Conservation (phyloP, 1,140 invertebrate genomes). For the Frieseomelitta varia region DNA sequence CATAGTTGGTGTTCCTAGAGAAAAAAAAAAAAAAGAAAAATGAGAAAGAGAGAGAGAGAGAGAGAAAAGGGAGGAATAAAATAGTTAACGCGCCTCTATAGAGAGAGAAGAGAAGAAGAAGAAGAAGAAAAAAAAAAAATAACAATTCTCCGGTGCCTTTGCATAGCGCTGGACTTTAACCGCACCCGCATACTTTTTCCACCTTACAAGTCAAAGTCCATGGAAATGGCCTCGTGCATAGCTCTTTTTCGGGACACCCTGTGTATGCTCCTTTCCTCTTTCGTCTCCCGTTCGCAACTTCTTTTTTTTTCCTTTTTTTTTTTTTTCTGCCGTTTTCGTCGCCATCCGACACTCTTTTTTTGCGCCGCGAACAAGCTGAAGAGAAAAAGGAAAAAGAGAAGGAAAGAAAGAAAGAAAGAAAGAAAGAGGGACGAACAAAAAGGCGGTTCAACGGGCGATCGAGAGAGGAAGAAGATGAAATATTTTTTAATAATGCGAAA, state of each 20-base stretch:
- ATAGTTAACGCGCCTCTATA: slow-evolving; percentile 58
- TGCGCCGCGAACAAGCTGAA: slow-evolving; percentile 11
- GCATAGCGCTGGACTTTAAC: slow-evolving; percentile 68
- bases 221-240: slow-evolving; percentile 53
- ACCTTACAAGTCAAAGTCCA: slow-evolving; percentile 47
- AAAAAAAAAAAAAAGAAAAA: slow-evolving; percentile 23
- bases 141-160: slow-evolving; percentile 70
- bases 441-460: slow-evolving; percentile 9
- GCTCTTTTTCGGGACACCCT: slow-evolving; percentile 59
- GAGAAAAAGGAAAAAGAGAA: too few relatives aligned
- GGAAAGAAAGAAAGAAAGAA: neutral
- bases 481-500: slow-evolving; percentile 65
- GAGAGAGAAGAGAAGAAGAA: slow-evolving; percentile 43
- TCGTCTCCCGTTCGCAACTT: slow-evolving; percentile 25
- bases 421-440: slow-evolving; percentile 13
- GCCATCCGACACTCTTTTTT: slow-evolving; percentile 21
- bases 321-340: slow-evolving; percentile 21
- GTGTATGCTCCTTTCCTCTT: slow-evolving; percentile 60
- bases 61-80: slow-evolving; percentile 28
- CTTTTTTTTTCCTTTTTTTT: neutral
- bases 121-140: slow-evolving; percentile 35
- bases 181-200: slow-evolving; percentile 57
- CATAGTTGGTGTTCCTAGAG: slow-evolving; percentile 65
- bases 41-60: slow-evolving; percentile 1
- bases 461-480: slow-evolving; percentile 56